phyloP scores from a whole-genome alignment of 35 echinoderm and acorn worm species.

The Ophioderma brevispina region DNA sequence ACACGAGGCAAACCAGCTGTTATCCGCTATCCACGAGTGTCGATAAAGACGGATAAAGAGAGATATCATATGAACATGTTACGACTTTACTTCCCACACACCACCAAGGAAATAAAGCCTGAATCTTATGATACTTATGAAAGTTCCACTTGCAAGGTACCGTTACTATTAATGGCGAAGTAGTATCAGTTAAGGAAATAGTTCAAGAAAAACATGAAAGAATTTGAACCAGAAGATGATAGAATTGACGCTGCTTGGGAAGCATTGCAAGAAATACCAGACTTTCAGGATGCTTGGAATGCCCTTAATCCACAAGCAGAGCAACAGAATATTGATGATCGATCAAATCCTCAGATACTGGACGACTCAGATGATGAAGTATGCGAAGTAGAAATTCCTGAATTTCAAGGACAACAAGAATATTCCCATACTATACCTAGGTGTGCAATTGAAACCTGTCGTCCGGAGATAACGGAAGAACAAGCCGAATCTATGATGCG shows the following conservation, averaged over 20 bases:
- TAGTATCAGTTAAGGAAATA: conserved; percentile 20
- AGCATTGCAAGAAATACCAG: conserved; percentile 16
- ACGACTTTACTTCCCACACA: conserved; percentile 46
- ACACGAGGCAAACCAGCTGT: conserved; percentile 34
- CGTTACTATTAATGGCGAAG: conserved; percentile 22
- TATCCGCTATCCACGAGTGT: conserved; percentile 52
- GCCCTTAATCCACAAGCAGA: conserved; percentile 54
- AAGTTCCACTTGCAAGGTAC: conserved; percentile 21
- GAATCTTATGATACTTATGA: conserved; percentile 26
- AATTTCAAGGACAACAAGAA: background rate
- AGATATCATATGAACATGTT: conserved; percentile 50
- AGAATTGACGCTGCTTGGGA: conserved; percentile 57
- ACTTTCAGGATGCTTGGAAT: conserved; percentile 52
- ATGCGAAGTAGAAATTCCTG: conserved; percentile 19
- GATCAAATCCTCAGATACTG: background rate
- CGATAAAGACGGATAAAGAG: conserved; percentile 17
- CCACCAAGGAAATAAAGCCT: conserved; percentile 54
- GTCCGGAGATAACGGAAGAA: conserved; percentile 2
- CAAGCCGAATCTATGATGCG: conserved; percentile 38
- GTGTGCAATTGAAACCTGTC: conserved; percentile 23
- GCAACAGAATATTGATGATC: conserved; percentile 39
- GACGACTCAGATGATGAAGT: conserved; percentile 30
- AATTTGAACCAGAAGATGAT: conserved; percentile 37
- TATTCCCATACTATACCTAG: background rate
- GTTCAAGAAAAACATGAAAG: conserved; percentile 52